Percentiles rank a stretch among this genome's conserved stretches.
Conservation (phyloP, 1,140 invertebrate species). For the Eurosta solidaginis region DNA sequence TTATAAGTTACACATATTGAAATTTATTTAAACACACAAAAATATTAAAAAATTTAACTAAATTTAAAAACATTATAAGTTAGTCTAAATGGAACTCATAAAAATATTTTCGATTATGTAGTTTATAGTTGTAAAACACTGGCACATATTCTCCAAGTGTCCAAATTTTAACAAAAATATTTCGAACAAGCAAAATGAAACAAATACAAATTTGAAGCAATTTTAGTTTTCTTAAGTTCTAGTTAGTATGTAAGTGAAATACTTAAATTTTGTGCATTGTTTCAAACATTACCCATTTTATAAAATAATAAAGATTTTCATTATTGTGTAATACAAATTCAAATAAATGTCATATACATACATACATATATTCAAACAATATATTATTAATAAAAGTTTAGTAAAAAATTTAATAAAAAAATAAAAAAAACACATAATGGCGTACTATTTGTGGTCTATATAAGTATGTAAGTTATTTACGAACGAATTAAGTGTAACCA, state of each 20-base stretch:
- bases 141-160: not conserved
- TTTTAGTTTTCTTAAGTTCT: not conserved
- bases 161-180: not conserved
- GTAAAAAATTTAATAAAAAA: conserved; percentile 22
- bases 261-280: conserved; percentile 10
- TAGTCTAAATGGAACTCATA: not conserved
- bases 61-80: conserved; percentile 1
- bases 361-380: not conserved
- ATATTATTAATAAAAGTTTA: conserved; percentile 21
- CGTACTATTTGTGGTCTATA: too few relatives aligned
- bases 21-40: not conserved
- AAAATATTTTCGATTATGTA: not conserved
- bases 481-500: too few relatives aligned
- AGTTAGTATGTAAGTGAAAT: not conserved
- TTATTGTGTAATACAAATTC: conserved; percentile 20
- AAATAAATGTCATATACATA: conserved; percentile 17
- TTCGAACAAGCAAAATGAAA: not conserved
- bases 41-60: not conserved
- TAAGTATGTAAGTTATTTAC: too few relatives aligned
- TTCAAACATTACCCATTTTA: conserved; percentile 1
- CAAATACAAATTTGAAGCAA: conserved; percentile 8
- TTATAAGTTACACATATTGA: not conserved
- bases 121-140: not conserved
- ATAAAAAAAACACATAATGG: not conserved
- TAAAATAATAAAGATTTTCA: conserved; percentile 5